phyloP scores from a whole-genome alignment of 1,140 invertebrate species.

The Charaxes varanes region DNA sequence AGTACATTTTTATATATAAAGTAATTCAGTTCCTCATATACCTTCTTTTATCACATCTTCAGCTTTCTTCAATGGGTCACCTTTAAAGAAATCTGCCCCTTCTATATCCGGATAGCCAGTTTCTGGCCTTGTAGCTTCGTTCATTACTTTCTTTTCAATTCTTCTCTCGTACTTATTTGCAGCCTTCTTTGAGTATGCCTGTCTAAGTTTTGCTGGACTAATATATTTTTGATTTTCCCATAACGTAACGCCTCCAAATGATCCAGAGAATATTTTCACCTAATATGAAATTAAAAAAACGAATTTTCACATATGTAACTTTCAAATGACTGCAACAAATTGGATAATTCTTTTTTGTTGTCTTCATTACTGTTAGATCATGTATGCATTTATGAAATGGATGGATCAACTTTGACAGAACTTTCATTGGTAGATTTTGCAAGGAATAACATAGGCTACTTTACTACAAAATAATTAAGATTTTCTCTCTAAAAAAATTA shows the following conservation, averaged over 20 bases:
- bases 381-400: no score
- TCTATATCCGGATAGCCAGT: conserved; percentile 78
- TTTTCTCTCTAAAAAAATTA: no score
- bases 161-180: conserved; percentile 86
- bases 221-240: conserved; percentile 97
- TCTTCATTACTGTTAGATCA: no score
- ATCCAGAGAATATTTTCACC: conserved; percentile 90
- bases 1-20: no score
- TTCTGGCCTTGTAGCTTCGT: conserved; percentile 81
- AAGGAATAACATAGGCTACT: no score
- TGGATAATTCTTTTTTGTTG: no score
- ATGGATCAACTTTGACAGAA: no score
- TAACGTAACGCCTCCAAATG: conserved; percentile 92
- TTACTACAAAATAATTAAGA: no score
- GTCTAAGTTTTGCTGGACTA: conserved; percentile 89
- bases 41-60: conserved; percentile 59
- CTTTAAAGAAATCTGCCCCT: conserved; percentile 66
- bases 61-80: conserved; percentile 61
- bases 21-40: no score
- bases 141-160: conserved; percentile 85
- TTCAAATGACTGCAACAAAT: no score
- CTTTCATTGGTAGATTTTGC: no score
- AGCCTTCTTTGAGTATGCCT: conserved; percentile 79
- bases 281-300: conserved; percentile 28
- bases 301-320: no score